These are phyloP conservation scores for Eospalax fontanierii DNA, from an alignment of 2,797 vertebrate genomes.

Conservation along the genomic window DNA sequence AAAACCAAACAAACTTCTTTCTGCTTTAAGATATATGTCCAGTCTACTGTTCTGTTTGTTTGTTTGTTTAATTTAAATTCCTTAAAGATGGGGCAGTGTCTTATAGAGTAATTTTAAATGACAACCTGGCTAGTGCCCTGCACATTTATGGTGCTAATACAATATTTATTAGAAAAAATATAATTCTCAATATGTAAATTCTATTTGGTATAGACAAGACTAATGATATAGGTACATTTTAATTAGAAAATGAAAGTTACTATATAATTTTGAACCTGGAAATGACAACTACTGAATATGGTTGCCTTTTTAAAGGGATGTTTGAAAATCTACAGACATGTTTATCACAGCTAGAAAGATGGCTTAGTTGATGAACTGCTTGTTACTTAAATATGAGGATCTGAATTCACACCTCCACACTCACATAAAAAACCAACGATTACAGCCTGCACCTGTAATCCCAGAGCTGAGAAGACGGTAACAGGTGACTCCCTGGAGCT, in stretches of 20 bases:
- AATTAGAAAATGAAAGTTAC: constrained; percentile 61
- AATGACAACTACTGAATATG: constrained; percentile 48
- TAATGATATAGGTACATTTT: constrained; percentile 46
- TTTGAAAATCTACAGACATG: not conserved
- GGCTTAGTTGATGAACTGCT: not conserved
- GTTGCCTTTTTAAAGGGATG: constrained; percentile 48
- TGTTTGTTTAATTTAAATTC: constrained; percentile 73
- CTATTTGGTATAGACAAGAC: constrained; percentile 13
- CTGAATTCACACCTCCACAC: not conserved
- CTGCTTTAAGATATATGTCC: constrained; percentile 63
- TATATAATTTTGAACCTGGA: constrained; percentile 54
- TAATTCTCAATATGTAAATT: constrained; percentile 47
- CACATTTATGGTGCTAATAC: not conserved
- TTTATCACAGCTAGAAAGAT: not conserved
- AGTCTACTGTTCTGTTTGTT: constrained; percentile 58
- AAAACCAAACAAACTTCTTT: constrained; percentile 54
- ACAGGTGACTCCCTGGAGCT: not conserved
- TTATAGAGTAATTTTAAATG: constrained; percentile 69
- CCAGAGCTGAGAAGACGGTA: not conserved
- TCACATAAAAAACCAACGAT: not conserved
- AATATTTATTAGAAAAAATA: not conserved
- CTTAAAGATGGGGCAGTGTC: constrained; percentile 28
- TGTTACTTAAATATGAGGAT: not conserved
- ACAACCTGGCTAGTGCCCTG: constrained; percentile 34
- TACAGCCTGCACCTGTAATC: not conserved